A percentile compares a stretch with the other conserved stretches of the same genome.
Evolutionary conservation across 2,113 vertebrate species (phyloP).

Genomic region (Ptychochromis oligacanthus): DNA sequence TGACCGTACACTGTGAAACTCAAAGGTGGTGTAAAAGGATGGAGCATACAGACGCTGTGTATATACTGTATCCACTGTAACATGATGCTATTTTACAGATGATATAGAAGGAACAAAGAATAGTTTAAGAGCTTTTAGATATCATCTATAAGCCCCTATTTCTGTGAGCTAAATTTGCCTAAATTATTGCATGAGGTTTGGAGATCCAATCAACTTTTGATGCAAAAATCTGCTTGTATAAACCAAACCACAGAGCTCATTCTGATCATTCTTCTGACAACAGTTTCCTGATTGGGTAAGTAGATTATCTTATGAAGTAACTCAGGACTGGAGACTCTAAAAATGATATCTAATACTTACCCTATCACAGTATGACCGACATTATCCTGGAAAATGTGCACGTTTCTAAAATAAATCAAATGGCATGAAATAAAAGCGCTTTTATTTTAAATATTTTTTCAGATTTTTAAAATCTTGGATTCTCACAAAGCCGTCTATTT

Average conservation of each 20-base stretch:
- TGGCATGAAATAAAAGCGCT: background rate
- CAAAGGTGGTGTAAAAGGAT: background rate
- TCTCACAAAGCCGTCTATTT: background rate
- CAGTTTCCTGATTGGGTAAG: background rate
- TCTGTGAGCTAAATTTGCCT: background rate
- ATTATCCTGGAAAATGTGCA: background rate
- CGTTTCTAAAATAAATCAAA: background rate
- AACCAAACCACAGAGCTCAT: background rate
- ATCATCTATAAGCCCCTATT: background rate
- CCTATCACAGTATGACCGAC: background rate
- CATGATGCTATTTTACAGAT: constrained; percentile 21
- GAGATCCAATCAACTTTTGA: background rate
- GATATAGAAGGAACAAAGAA: background rate
- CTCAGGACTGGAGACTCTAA: background rate
- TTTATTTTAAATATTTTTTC: background rate
- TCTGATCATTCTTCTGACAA: background rate
- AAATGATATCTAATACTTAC: background rate
- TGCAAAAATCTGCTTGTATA: background rate
- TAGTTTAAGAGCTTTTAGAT: background rate
- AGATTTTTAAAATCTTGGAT: background rate
- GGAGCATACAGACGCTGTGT: background rate
- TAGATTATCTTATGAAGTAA: background rate
- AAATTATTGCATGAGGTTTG: background rate
- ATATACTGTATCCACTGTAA: constrained; percentile 8
- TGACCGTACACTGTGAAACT: constrained; percentile 46